A percentile compares a stretch with the other conserved stretches of the same genome.
phyloP scores from a whole-genome alignment of 2,113 vertebrate genomes.

The Heliornis fulica region DNA sequence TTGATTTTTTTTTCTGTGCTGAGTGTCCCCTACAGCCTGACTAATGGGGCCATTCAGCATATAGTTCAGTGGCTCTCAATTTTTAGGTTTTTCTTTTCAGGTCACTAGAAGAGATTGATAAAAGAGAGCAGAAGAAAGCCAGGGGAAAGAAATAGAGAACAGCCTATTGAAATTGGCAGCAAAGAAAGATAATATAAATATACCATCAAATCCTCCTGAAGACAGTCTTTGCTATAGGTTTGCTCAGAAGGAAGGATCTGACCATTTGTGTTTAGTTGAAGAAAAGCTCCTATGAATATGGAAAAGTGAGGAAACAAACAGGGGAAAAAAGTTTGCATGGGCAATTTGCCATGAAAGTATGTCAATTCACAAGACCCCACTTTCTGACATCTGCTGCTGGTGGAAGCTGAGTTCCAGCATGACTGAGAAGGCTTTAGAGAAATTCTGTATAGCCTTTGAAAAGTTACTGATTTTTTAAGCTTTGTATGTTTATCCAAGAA shows the following conservation, averaged over 20 bases:
- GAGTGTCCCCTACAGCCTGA: conserved; percentile 45
- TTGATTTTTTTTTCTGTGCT: neutral
- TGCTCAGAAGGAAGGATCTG: neutral
- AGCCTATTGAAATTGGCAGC: neutral
- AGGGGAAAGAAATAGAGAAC: conserved; percentile 38
- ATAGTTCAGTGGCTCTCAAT: conserved; percentile 34
- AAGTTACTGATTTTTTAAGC: neutral
- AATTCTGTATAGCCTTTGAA: neutral
- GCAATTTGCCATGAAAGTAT: neutral
- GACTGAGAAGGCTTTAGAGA: neutral
- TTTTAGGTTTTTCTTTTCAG: conserved; percentile 46
- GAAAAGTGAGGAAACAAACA: neutral
- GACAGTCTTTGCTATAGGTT: neutral
- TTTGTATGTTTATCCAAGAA: neutral
- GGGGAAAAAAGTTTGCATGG: neutral
- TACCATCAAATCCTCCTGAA: neutral
- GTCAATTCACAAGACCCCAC: neutral
- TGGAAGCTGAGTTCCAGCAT: neutral
- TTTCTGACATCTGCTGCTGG: neutral
- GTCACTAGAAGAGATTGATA: conserved; percentile 41
- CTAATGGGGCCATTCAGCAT: conserved; percentile 47
- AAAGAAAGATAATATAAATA: neutral
- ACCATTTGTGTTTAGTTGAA: neutral
- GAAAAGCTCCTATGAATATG: neutral
- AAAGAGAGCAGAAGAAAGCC: conserved; percentile 44